Percentiles rank a stretch among this genome's conserved stretches.
Conservation (phyloP, 1,140 invertebrate genomes). For the Drosophila lowei region DNA sequence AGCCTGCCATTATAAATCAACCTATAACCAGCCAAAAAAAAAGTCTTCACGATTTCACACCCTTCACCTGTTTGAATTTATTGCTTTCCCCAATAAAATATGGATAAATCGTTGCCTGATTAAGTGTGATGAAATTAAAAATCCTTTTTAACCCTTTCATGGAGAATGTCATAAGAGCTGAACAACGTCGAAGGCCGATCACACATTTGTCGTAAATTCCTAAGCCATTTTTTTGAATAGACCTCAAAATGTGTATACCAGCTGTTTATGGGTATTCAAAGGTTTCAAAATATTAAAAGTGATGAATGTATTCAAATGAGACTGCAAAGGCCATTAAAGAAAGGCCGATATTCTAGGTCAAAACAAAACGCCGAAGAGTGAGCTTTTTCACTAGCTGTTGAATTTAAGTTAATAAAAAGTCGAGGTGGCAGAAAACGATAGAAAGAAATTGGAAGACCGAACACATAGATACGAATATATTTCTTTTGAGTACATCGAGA, state of each 20-base stretch:
- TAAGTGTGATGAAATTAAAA: constrained; percentile 66
- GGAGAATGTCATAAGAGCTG: constrained; percentile 35
- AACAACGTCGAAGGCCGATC: constrained; percentile 20
- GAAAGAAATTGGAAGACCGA: too few species aligned
- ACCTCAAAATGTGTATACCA: constrained; percentile 5
- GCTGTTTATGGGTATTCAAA: constrained; percentile 7
- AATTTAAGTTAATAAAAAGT: too few species aligned
- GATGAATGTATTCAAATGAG: too few species aligned
- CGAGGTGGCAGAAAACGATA: too few species aligned
- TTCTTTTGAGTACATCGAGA: too few species aligned
- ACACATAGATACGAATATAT: too few species aligned
- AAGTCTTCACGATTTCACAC: neutral
- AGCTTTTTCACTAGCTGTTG: too few species aligned
- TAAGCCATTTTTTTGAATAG: neutral
- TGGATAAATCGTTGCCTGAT: constrained; percentile 55
- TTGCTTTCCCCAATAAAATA: constrained; percentile 49
- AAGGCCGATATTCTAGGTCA: too few species aligned
- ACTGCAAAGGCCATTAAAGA: too few species aligned
- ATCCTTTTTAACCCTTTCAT: constrained; percentile 9
- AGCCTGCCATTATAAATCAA: constrained; percentile 64
- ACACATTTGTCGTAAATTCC: constrained; percentile 21
- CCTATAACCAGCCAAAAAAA: constrained; percentile 35
- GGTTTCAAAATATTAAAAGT: neutral
- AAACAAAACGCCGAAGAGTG: too few species aligned
- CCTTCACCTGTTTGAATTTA: constrained; percentile 34